Evolutionary conservation across 1,140 invertebrate species (phyloP), one percentile per base, ranked within the genome.

Genomic region (Aethina tumida): DNA sequence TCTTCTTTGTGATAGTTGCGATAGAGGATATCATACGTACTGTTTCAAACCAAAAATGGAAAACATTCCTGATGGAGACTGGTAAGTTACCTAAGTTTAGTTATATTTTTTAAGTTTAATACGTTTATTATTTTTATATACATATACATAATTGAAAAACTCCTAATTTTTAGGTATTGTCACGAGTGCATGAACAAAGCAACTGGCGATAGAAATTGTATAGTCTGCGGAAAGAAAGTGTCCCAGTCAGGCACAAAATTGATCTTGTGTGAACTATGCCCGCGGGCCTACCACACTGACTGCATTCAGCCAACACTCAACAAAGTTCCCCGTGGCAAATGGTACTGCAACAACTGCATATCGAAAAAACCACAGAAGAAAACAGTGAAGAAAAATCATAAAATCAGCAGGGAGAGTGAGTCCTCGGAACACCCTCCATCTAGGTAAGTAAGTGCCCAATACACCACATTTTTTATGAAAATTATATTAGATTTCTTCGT

Each of bases 31-130:
- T 64, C 94, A 97, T 70, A 97, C 90, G 27, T 97, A 97, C 61
- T 97, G 93, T 70, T 97, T 97, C 70, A 92, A 91, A 68, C 93
- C 93, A 47, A 84, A 89, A 66, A 90, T 97, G 84, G 88, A 92
- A 39, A 84, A 81, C 54, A 95, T 87, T 67, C 93, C 93, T 22
- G 91, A 96, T 55, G 94, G 94, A 41, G 92, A 97, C 62, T 97
- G 93, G 93, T 97, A 58, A 73, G 73, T 63, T 35, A 19, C n/a
- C n/a, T n/a, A n/a, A n/a, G n/a, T n/a, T n/a, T n/a, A n/a, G n/a
- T n/a, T n/a, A n/a, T n/a, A 22, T 22, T 6, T 22, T 22, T 22
- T 22, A n/a, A 22, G n/a, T 22, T 22, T 6, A 24, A 24, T 24
- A 24, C 6, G 7, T 7, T 24, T 8, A 7, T 6, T 8, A n/a